Base-by-base conservation (phyloP, 2,797 vertebrate species). In the Semotilus atromaculatus region DNA sequence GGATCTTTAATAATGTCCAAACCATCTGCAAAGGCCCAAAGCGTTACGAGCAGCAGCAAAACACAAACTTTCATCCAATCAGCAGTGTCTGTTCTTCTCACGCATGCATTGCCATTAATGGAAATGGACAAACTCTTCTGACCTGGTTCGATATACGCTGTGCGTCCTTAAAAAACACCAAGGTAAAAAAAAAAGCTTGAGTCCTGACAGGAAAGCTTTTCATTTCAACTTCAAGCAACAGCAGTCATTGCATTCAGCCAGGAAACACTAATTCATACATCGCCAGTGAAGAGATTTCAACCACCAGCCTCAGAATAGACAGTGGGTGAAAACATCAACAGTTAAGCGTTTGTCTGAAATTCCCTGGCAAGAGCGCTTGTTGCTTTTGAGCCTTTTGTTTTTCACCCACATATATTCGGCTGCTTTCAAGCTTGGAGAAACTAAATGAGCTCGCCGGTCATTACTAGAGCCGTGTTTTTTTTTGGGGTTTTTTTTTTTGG, bases 21-120 rank as follows among this genome's bases (percentile, higher is more conserved):
- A 78, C 74, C 74, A 84, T 78, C 74, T 84, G 82, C 19, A 58
- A 43, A 66, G 51, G 36, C 82, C 66, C 51, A 62, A 71, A 78
- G 74, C 13, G 6, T n/a, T 68, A 71, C 1, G 23, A 83, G 58
- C 31, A 1, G 7, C 45, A 55, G 34, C 16, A 48, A 23, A 82
- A 64, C 29, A 72, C 70, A 9, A 81, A 81, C 80, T 81, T 60
- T 72, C 13, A 72, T 29, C 51, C 80, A 81, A 72, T 81, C 67
- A 81, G 80, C n/a, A 60, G 26, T 31, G 51, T 43, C 1, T 14
- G n/a, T 43, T 81, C 26, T 72, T 40, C 34, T 40, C 16, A 21
- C 1, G 1, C 38, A 62, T 31, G 3, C 66, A 31, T 53, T 6
- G 7, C 79, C 48, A 80, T 51, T 66, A 36, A 31, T 51, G 19